Conservation (phyloP, 2,888 invertebrate genomes). For the Noctua fimbriata region DNA sequence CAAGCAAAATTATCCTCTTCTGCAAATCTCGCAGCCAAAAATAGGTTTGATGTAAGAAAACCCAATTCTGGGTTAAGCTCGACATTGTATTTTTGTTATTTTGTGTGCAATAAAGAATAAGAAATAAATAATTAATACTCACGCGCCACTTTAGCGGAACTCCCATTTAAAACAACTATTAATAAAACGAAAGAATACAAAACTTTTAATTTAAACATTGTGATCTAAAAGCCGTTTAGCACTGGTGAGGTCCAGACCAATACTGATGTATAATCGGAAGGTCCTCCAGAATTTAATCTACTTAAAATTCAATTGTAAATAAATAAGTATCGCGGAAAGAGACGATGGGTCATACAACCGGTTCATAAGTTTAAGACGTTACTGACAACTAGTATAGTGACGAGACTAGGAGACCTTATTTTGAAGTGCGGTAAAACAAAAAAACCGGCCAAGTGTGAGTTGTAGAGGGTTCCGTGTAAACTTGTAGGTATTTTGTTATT, state of each 20-base stretch:
- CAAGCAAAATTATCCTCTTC: too few relatives aligned
- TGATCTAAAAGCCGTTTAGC: slow-evolving; percentile 53
- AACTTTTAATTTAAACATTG: slow-evolving; percentile 63
- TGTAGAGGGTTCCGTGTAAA: too few relatives aligned
- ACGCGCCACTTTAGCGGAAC: slow-evolving; percentile 69
- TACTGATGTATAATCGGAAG: slow-evolving; percentile 64
- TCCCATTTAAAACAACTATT: slow-evolving; percentile 47
- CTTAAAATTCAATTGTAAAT: slow-evolving; percentile 47
- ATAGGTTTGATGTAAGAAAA: too few relatives aligned
- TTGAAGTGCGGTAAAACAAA: not conserved
- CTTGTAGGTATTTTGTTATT: too few relatives aligned
- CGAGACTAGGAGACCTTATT: not conserved
- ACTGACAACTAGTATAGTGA: not conserved
- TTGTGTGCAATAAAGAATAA: not conserved
- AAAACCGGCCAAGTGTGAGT: not conserved
- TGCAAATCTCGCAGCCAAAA: too few relatives aligned
- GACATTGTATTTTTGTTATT: too few relatives aligned
- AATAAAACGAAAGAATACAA: slow-evolving; percentile 48
- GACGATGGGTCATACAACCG: slow-evolving; percentile 45
- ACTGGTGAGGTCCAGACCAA: slow-evolving; percentile 60
- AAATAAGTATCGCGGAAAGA: slow-evolving; percentile 42
- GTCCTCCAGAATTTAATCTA: slow-evolving; percentile 30
- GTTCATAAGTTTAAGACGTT: slow-evolving; percentile 27
- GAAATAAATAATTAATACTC: slow-evolving; percentile 52
- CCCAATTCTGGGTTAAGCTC: too few relatives aligned